These are phyloP conservation scores for Dendronephthya gigantea DNA, from an alignment of 64 coral and sea anemone genomes.

Conservation along the genomic window DNA sequence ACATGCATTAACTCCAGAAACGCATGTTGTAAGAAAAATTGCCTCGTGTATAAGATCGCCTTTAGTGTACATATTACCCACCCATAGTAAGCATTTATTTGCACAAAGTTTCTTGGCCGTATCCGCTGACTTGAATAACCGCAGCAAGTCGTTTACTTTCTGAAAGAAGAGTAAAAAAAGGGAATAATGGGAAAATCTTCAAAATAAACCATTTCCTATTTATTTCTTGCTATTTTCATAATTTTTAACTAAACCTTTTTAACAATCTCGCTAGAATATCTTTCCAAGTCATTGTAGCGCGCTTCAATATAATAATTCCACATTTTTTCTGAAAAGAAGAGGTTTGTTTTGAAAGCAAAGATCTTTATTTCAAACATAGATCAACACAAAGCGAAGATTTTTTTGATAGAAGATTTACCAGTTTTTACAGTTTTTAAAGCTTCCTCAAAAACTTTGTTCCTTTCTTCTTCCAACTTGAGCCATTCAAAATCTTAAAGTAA, in stretches of 20 bases:
- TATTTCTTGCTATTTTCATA: not conserved
- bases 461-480: constrained; percentile 46
- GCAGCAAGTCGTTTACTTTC: not conserved
- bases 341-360: too few species aligned
- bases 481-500: constrained; percentile 46
- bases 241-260: not conserved
- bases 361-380: too few species aligned
- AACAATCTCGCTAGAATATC: not conserved
- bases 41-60: too few species aligned
- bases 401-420: constrained; percentile 25
- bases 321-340: constrained; percentile 29
- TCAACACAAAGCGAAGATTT: not conserved
- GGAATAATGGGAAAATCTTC: too few species aligned
- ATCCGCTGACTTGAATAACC: not conserved
- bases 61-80: not conserved
- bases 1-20: too few species aligned
- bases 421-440: constrained; percentile 66
- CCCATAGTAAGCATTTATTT: constrained; percentile 12
- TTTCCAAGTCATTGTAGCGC: not conserved
- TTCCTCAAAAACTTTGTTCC: constrained; percentile 56
- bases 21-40: too few species aligned
- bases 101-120: not conserved
- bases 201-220: not conserved
- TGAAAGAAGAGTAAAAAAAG: not conserved
- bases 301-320: constrained; percentile 35